Evolutionary conservation across 2,888 invertebrate genomes (phyloP), one percentile per base, ranked within the genome.

Genomic region (Panopea generosa): DNA sequence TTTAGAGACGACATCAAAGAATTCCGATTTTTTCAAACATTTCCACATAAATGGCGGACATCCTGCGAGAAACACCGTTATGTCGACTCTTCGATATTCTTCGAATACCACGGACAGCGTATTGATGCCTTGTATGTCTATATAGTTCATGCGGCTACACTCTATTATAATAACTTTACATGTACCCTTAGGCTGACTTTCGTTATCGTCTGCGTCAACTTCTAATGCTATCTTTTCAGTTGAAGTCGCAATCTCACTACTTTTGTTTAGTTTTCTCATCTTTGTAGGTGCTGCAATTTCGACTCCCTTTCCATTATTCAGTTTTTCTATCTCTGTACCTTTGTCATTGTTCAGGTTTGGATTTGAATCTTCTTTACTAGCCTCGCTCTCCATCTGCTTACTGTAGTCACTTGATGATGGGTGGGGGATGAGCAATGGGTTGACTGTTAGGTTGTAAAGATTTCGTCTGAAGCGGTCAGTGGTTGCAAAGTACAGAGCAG

Each of bases 121-220:
- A 29, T 85, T 86, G 11, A 90, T 47, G 2, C 90, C 90, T 26
- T 84, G 85, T 1, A 87, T 63, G 53, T 90, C 90, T 24, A 89
- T 84, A 71, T 90, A 90, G 16, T 83, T 83, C 27, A 90, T 79
- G 20, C 77, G 61, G 4, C 86, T 85, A 61, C 88, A 90, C 62
- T 90, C 90, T 16, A 90, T 50, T 26, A 90, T 84, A 52, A 90
- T 69, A 6, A 68, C 68, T 49, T 68, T 71, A 45, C 45, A 45
- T 3, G 6, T 16, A 9, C 4, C 20, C 9, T 40, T 16, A 40
- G 9, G 7, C 16, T 11, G 9, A 16, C 16, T 45, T 6, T 6
- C 6, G 16, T 16, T 3, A 45, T 45, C 45, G 6, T 45, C 45
- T 7, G 11, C 6, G 33, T 33, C 33, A 33, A 11, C 4, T 33